Evolutionary conservation across 2,113 vertebrate genomes (phyloP), one percentile per base, ranked within the genome.

Genomic region (Falcunculus frontatus): DNA sequence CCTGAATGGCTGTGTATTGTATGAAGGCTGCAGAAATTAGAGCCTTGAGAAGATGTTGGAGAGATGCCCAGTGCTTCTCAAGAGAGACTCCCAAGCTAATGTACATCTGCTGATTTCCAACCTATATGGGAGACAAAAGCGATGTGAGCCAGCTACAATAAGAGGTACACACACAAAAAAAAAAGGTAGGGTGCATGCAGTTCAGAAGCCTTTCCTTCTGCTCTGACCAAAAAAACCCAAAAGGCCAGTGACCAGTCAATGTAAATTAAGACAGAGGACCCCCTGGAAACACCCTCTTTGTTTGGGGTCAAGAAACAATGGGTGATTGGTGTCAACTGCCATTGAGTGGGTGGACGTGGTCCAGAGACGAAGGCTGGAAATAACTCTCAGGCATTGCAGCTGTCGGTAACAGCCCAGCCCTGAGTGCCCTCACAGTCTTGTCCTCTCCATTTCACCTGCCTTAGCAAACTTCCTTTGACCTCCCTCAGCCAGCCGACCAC

Each of bases 131-230:
- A 74, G 29, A n/a, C 23, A 64, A 76, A 83, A 89, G 22, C 7
- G 75, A 53, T 0, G 0, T 32, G 16, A 75, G 11, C 10, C 55
- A 85, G n/a, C 13, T 42, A n/a, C 0, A 0, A 44, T 16, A 57
- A 52, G 22, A 79, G 4, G 11, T 33, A 64, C 0, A 6, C 5
- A 44, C 20, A 65, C 1, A 22, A 3, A 60, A 42, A 60, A 42
- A 69, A 59, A 74, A 50, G 5, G 10, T 30, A 46, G 16, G 5
- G 8, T 53, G 14, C 14, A 26, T 59, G 6, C 22, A 56, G 10
- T 46, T 59, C 55, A 70, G 47, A 35, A 87, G 44, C 19, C 21
- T 81, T 78, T 69, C 13, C 59, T 94, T 50, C 49, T 86, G n/a
- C 22, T n/a, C 55, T 29, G 11, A 13, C n/a, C 11, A 88, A 35